Base-by-base conservation (phyloP, 2,888 invertebrate species). In the Boloria selene region DNA sequence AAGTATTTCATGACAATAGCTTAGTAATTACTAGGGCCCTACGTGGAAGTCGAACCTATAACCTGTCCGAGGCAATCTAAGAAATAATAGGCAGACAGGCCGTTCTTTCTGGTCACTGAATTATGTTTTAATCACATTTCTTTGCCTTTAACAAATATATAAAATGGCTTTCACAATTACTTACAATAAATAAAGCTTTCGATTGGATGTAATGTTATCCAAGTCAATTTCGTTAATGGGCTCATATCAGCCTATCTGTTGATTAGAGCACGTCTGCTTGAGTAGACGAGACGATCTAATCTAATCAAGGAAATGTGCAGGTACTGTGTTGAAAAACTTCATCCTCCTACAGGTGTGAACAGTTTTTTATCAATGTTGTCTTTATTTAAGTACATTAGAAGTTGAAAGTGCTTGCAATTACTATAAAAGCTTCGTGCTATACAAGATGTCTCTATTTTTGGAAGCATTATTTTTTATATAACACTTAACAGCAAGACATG, bases 171-270 rank as follows among this genome's bases (percentile, higher is more conserved):
- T 53, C 44, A 53, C 53, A 61, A 55, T 50, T 55, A 50, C 63
- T 13, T 22, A 55, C 16, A 47, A 56, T 17, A 58, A 49, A 14
- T 22, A 56, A 47, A 22, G 22, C 52, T 44, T 50, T 66, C 61
- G 61, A 66, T 58, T 61, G 52, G 61, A 38, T 31, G 56, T 71
- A 64, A 64, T 52, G 56, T 68, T 60, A 63, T 67, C 65, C 66
- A 67, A 64, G 73, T 72, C 75, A 75, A 75, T 78, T 77, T 73
- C 74, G 73, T 75, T 78, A 78, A 78, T 75, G 76, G 73, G 64
- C 59, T 63, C 60, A 66, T 73, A 73, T 72, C 74, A 71, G 69
- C 74, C 72, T 68, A 56, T 68, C 55, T 65, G 62, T 66, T 77
- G 76, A 75, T 77, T 74, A 74, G 70, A 72, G 68, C 73, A 68